Conservation (phyloP, 2,888 invertebrate genomes). For the Alentia gelatinosa region DNA sequence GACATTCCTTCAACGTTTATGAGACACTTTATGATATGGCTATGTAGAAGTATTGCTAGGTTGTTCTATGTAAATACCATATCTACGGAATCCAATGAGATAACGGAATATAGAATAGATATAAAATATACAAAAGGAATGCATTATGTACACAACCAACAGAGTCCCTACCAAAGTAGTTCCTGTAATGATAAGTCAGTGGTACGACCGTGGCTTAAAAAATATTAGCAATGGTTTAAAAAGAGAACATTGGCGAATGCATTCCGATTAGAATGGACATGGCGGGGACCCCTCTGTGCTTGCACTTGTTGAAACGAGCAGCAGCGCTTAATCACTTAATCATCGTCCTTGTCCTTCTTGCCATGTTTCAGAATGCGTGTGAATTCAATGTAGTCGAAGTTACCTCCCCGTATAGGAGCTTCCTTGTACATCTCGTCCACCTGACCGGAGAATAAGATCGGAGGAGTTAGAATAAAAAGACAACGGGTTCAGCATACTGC, state of each 20-base stretch:
- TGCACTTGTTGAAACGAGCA: background rate
- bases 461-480: background rate
- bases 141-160: conserved; percentile 32
- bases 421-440: conserved; percentile 99
- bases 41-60: background rate
- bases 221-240: background rate
- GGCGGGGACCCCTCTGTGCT: background rate
- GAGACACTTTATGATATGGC: background rate
- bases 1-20: background rate
- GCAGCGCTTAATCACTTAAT: conserved; percentile 45
- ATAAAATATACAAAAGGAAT: conserved; percentile 43
- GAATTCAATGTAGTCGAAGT: conserved; percentile 99
- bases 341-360: conserved; percentile 97
- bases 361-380: conserved; percentile 99
- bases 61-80: background rate
- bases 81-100: background rate
- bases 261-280: background rate
- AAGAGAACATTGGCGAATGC: background rate
- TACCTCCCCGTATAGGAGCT: conserved; percentile 94
- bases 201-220: no score
- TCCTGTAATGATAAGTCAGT: background rate
- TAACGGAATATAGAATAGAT: background rate
- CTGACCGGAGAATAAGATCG: conserved; percentile 75
- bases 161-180: background rate
- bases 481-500: no score